Evolutionary conservation across 53 echinoderm and acorn worm species (phyloP), one percentile per base, ranked within the genome.

Genomic region (Zoroaster sp.): DNA sequence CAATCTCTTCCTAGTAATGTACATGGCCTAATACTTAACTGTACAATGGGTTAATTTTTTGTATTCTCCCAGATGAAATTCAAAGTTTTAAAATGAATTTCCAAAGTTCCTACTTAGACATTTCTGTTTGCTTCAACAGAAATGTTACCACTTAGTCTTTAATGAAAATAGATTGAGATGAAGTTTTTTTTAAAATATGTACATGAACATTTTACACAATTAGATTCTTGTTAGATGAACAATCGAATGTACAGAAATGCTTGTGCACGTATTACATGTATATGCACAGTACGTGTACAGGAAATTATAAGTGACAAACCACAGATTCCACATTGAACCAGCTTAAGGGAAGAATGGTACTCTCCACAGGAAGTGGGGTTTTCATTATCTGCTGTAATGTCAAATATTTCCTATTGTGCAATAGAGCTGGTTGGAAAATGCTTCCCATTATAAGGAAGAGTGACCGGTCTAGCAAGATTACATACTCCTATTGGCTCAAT

Each of bases 401-500:
- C 59, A 63, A 80, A 80, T 65, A 55, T 41, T 81, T 66, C 81
- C 81, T 42, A 78, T 78, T 35, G 78, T 39, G 78, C 59, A 78
- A 54, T 14, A 69, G 7, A 45, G 6, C 18, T 5, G 11, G 78
- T 38, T 78, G 70, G 70, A 31, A 33, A 59, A 28, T 25, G 9
- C 63, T 28, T 25, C 45, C 7, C 63, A 31, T 36, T 47, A 49
- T 28, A 33, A 36, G 34, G 36, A 51, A 76, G 12, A 32, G 51
- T 8, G 34, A 11, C 2, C 30, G 20, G 15, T 13, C 31, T 75
- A 23, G 46, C 44, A 1, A 75, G 21, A 25, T 33, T 32, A 34
- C 49, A 32, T 47, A 35, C 49, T 21, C 40, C 40, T 21, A 42
- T 74, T 28, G 25, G 43, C 31, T 41, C 31, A 43, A 18, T 41